Evolutionary conservation across 2,797 vertebrate species (phyloP).

Genomic region (Caiman crocodilus): DNA sequence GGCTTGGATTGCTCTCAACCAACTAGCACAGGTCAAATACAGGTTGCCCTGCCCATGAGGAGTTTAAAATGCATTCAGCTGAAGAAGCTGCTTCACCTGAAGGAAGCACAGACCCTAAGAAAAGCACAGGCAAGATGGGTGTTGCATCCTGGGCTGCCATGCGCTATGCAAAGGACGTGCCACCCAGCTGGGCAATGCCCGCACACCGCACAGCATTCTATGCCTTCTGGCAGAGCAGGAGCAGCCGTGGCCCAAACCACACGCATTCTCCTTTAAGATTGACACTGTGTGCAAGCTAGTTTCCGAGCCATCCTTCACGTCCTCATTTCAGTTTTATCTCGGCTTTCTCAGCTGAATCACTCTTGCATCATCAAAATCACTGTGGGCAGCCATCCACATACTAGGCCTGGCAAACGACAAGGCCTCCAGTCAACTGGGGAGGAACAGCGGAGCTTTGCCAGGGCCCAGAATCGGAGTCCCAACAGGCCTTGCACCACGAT

Average conservation of each 20-base stretch:
- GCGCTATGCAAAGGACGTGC: constrained; percentile 22
- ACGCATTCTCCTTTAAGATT: constrained; percentile 21
- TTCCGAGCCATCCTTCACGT: not conserved
- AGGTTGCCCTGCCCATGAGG: not conserved
- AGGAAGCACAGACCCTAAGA: constrained; percentile 25
- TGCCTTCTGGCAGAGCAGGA: not conserved
- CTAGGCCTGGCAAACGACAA: not conserved
- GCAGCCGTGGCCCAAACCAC: not conserved
- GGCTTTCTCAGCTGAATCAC: not conserved
- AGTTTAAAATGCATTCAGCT: not conserved
- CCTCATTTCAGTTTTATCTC: not conserved
- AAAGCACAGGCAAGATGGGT: not conserved
- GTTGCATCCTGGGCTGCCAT: constrained; percentile 22
- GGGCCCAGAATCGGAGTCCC: not conserved
- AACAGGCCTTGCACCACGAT: not conserved
- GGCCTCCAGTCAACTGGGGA: accelerated
- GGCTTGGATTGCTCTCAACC: not conserved
- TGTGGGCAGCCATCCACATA: not conserved
- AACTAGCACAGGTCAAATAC: not conserved
- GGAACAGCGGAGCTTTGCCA: not conserved
- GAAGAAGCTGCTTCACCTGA: constrained; percentile 34
- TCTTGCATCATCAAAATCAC: not conserved
- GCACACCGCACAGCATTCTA: constrained; percentile 9
- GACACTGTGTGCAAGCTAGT: not conserved
- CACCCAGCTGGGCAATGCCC: constrained; percentile 8